These are phyloP conservation scores for Lampropteryx suffumata DNA, from an alignment of 2,888 invertebrate species.

Conservation along the genomic window DNA sequence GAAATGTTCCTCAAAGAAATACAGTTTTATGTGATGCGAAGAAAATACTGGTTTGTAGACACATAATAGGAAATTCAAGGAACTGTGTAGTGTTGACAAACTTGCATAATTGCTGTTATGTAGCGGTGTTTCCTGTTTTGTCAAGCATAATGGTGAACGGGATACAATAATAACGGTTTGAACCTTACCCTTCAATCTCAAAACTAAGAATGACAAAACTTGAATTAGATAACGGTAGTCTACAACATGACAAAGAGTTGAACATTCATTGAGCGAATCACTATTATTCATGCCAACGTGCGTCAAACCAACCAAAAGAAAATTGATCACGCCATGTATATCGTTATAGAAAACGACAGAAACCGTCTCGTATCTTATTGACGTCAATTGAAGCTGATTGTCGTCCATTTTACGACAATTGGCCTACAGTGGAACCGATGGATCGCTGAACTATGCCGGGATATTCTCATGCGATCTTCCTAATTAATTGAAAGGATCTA, in stretches of 20 bases:
- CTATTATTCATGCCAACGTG: slow-evolving; percentile 5
- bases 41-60: not conserved
- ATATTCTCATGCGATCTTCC: slow-evolving; percentile 69
- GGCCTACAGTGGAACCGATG: slow-evolving; percentile 42
- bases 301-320: slow-evolving; percentile 29
- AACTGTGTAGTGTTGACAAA: slow-evolving; percentile 9
- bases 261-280: slow-evolving; percentile 8
- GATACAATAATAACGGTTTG: not conserved
- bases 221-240: not conserved
- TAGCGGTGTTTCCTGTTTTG: slow-evolving; percentile 1
- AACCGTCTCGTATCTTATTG: slow-evolving; percentile 68
- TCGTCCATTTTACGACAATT: slow-evolving; percentile 75
- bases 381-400: slow-evolving; percentile 77
- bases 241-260: slow-evolving; percentile 1
- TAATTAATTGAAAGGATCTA: slow-evolving; percentile 68
- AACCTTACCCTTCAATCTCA: not conserved
- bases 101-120: not conserved
- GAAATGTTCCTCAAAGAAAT: no score
- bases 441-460: slow-evolving; percentile 61
- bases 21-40: not conserved
- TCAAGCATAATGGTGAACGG: not conserved
- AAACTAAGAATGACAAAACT: not conserved
- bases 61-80: slow-evolving; percentile 1
- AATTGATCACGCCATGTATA: slow-evolving; percentile 24
- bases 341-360: slow-evolving; percentile 31